Base-by-base conservation (phyloP, 2,797 vertebrate genomes). In the Coracias cyanogaster region DNA sequence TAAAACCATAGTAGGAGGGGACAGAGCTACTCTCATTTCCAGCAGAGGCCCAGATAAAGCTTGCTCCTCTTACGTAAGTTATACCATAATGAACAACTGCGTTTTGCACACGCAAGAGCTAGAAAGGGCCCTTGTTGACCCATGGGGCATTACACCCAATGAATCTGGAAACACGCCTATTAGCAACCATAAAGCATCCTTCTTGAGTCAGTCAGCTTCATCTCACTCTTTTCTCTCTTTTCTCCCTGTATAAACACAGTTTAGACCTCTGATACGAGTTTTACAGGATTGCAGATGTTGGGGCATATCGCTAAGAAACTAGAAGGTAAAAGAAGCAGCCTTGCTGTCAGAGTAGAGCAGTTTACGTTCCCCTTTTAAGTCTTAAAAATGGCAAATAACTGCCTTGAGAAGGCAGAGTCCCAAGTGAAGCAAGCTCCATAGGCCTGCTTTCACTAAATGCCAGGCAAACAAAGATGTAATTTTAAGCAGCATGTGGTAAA, bases 401-500 rank as follows among this genome's bases (percentile, higher is more conserved):
- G 24, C 28, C 79, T 71, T 55, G 49, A 74, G 82, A 67, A 82
- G 21, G 37, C 31, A 28, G 54, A 26, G 16, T 62, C 80, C 41
- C 72, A 8, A 51, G 52, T 3, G 21, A 92, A 84, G 35, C 35
- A 73, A 54, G 49, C 17, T 10, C 78, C 43, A 31, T 46, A 83
- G 39, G 29, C 10, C 20, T 82, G 65, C 24, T 86, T 76, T 61
- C 94, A 57, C 39, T 72, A 54, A 96, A 82, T 55, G 20, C 69
- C 48, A 61, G 52, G 82, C 64, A 96, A 96, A 90, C 9, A 78
- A 60, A 93, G 19, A 73, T 33, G 49, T 29, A 22, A 67, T 82
- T 73, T 93, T 82, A 96, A 96, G 70, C n/a, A 86, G 17, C 29
- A 58, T 41, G 58, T 48, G 80, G 81, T 85, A 92, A 89, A 61